Evolutionary conservation across 1,140 invertebrate genomes (phyloP).

Genomic region (Megalopta genalis): DNA sequence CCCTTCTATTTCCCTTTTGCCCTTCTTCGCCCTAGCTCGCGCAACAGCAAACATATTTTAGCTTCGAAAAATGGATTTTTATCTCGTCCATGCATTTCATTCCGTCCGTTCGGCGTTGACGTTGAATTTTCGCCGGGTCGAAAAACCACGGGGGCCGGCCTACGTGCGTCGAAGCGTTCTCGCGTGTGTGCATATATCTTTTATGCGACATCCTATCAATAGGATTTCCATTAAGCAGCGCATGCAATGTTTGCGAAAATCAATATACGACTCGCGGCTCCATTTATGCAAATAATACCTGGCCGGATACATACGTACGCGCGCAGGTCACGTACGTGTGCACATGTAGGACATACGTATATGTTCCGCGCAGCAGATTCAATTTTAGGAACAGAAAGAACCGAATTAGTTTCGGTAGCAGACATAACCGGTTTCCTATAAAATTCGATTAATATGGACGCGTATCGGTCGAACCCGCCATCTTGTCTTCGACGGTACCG

Average conservation of each 20-base stretch:
- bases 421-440: neutral
- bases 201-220: slow-evolving; percentile 4
- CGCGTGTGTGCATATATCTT: neutral
- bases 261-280: neutral
- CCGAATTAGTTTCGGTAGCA: neutral
- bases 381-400: slow-evolving; percentile 12
- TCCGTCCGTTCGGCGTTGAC: neutral
- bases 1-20: no score
- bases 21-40: neutral
- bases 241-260: slow-evolving; percentile 24
- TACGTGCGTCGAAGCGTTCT: neutral
- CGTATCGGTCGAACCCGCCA: neutral
- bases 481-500: neutral
- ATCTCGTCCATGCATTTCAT: slow-evolving; percentile 11
- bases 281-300: slow-evolving; percentile 21
- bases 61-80: slow-evolving; percentile 11
- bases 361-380: neutral
- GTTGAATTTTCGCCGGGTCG: neutral
- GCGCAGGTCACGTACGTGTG: no score
- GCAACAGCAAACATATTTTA: neutral
- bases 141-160: neutral
- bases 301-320: no score
- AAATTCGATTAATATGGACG: slow-evolving; percentile 5
- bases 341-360: neutral
- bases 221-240: slow-evolving; percentile 11